Percentiles rank a stretch among this genome's conserved stretches.
These are phyloP conservation scores for Sinosuthora webbiana DNA, from an alignment of 2,113 vertebrate species.

Conservation along the genomic window DNA sequence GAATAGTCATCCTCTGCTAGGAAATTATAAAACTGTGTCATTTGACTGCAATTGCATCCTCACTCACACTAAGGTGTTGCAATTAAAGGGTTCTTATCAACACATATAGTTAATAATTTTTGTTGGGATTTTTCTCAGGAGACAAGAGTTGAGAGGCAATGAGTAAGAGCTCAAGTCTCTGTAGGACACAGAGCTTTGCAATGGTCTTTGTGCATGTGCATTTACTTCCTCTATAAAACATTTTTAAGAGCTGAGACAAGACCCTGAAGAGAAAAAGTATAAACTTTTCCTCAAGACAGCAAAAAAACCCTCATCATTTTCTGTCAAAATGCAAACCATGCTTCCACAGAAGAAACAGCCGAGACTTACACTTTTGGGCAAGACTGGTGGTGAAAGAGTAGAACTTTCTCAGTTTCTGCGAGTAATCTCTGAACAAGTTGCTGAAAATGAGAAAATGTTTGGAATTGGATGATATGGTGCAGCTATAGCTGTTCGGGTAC, in stretches of 20 bases:
- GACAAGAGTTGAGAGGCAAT: neutral
- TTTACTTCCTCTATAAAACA: neutral
- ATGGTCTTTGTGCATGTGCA: neutral
- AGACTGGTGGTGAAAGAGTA: neutral
- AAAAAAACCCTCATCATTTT: accelerated
- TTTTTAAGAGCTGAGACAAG: neutral
- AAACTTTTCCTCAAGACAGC: neutral
- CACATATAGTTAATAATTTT: neutral
- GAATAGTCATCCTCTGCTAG: neutral
- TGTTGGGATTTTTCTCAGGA: neutral
- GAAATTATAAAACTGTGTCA: neutral
- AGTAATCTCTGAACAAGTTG: neutral
- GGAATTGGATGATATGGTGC: neutral
- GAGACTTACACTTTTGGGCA: neutral
- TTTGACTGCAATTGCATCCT: neutral
- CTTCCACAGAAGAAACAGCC: neutral
- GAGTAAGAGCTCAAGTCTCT: neutral
- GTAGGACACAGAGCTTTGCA: neutral
- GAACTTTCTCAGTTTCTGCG: neutral
- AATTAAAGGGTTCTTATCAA: neutral
- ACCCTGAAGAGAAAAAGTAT: neutral
- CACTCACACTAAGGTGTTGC: neutral
- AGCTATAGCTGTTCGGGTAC: neutral
- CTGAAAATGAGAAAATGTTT: neutral
- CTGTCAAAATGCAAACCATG: neutral